Evolutionary conservation across 2,888 invertebrate genomes (phyloP), one percentile per base, ranked within the genome.

Genomic region (Emmelina monodactyla): DNA sequence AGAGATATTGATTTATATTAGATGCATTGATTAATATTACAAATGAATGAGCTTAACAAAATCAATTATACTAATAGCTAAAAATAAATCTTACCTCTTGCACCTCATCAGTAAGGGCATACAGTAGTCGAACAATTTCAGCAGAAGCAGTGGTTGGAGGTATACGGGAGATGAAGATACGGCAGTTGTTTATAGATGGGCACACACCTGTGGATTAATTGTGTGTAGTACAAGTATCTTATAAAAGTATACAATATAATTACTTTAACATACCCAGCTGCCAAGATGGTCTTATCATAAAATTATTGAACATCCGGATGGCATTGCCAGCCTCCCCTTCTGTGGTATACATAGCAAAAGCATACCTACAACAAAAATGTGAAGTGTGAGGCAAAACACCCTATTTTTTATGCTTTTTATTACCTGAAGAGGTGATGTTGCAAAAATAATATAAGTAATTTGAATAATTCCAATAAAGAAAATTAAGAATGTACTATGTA

Each of bases 151-250:
- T 85, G 30, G 76, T 82, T 65, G 85, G 49, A 79, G 87, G 58
- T 38, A 80, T 73, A 42, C 76, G 75, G 28, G 73, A 76, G 45
- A 91, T 82, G 58, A 86, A 88, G 35, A 92, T 78, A 34, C 89
- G 83, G 51, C 90, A 89, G 64, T 92, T 91, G 66, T 92, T 90
- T 31, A 88, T 83, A 30, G 88, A 88, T 13, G 82, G 82, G 31
- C 88, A 85, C 7, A 91, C 91, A 5, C 89, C 89, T 79, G 44
- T 1, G n/a, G n/a, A n/a, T n/a, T n/a, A n/a, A n/a, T n/a, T n/a
- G n/a, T n/a, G n/a, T n/a, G n/a, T n/a, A n/a, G n/a, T n/a, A n/a
- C n/a, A n/a, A n/a, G n/a, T n/a, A n/a, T n/a, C n/a, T n/a, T n/a
- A n/a, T n/a, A n/a, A 19, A 5, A 19, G 19, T 19, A 19, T 19